Evolutionary conservation across 2,797 vertebrate genomes (phyloP).

Genomic region (Argya squamiceps): DNA sequence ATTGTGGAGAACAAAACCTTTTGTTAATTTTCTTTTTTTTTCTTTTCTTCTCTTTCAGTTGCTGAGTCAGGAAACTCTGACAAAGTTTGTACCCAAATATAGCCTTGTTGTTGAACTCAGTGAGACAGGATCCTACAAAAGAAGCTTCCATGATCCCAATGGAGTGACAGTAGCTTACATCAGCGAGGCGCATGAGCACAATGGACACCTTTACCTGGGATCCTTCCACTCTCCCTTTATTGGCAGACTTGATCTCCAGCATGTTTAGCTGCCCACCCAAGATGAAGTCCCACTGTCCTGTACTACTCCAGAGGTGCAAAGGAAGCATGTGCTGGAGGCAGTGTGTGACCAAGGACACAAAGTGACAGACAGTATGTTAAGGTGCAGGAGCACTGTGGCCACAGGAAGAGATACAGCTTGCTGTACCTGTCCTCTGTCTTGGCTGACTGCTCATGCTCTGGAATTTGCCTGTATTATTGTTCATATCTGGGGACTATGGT

Average conservation of each 20-base stretch:
- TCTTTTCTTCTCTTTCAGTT: conserved; percentile 74
- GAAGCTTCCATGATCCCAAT: conserved; percentile 90
- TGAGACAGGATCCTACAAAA: conserved; percentile 86
- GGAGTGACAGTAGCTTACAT: conserved; percentile 83
- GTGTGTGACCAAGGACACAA: neutral
- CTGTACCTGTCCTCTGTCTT: neutral
- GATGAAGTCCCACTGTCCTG: neutral
- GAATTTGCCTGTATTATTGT: neutral
- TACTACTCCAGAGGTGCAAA: neutral
- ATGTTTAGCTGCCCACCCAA: conserved; percentile 54
- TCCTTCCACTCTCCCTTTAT: conserved; percentile 90
- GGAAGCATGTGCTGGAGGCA: neutral
- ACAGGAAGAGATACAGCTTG: neutral
- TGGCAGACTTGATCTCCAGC: conserved; percentile 84
- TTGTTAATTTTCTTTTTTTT: neutral
- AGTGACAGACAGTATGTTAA: neutral
- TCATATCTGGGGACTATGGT: neutral
- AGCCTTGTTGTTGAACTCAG: conserved; percentile 91
- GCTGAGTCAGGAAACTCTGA: conserved; percentile 86
- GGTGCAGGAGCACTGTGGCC: neutral
- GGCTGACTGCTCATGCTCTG: neutral
- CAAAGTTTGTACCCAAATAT: conserved; percentile 89
- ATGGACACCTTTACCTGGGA: conserved; percentile 89
- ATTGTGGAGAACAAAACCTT: neutral
- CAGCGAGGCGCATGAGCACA: conserved; percentile 90